These are phyloP conservation scores for Leptonema lineaticorne DNA, from an alignment of 1,140 invertebrate species.

Conservation along the genomic window DNA sequence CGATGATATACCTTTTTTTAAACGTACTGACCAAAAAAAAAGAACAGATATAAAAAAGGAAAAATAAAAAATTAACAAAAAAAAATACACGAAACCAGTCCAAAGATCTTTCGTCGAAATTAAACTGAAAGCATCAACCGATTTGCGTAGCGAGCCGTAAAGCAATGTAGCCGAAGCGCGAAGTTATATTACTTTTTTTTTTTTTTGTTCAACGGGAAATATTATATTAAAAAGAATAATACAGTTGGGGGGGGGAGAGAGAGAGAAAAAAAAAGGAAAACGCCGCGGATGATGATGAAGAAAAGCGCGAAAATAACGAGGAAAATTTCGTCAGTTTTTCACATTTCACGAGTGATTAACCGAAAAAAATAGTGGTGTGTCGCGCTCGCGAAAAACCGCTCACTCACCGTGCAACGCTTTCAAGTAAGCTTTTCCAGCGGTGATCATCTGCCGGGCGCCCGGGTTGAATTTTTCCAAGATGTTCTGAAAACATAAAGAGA, in stretches of 20 bases:
- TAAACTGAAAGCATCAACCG: conserved; percentile 16
- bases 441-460: conserved; percentile 86
- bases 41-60: no score
- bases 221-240: conserved; percentile 11
- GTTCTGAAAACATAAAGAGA: conserved; percentile 79
- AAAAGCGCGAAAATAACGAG: background rate
- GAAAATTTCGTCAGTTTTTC: conserved; percentile 28
- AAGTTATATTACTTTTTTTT: conserved; percentile 8
- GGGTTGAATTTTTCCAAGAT: conserved; percentile 94
- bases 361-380: conserved; percentile 19
- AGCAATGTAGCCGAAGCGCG: background rate
- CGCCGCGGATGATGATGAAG: no score
- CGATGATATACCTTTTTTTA: no score
- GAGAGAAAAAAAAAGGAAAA: no score
- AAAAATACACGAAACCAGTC: no score
- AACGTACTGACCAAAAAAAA: no score
- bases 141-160: conserved; percentile 10
- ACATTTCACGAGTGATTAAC: conserved; percentile 38
- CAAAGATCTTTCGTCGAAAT: background rate
- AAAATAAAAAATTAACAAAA: no score
- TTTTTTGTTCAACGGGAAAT: background rate
- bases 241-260: no score
- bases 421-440: conserved; percentile 87
- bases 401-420: conserved; percentile 89
- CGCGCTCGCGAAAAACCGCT: background rate